Evolutionary conservation across 1,140 invertebrate genomes (phyloP).

Genomic region (Pseudomyrmex gracilis): DNA sequence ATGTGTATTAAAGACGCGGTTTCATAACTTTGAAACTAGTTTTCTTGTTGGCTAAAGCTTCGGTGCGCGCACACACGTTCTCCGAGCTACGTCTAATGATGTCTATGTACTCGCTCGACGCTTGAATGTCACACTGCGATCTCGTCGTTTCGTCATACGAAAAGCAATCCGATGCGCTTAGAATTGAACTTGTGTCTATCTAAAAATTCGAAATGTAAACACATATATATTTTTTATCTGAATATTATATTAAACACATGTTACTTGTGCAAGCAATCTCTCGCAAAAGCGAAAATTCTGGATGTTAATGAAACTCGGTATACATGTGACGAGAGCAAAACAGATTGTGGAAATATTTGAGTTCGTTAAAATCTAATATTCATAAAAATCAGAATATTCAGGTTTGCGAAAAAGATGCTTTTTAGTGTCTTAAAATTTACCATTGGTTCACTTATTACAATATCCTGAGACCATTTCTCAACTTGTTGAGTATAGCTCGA

Average conservation of each 20-base stretch:
- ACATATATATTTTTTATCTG: no score
- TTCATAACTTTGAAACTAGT: conserved; percentile 85
- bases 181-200: conserved; percentile 51
- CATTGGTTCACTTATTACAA: conserved; percentile 49
- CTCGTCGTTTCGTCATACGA: conserved; percentile 61
- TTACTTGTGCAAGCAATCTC: no score
- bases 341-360: no score
- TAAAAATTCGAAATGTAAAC: conserved; percentile 41
- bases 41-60: conserved; percentile 84
- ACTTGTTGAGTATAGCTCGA: conserved; percentile 28
- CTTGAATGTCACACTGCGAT: conserved; percentile 77
- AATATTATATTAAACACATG: no score
- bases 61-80: conserved; percentile 84
- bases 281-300: no score
- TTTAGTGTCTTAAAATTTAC: conserved; percentile 32
- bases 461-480: conserved; percentile 51
- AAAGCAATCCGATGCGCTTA: conserved; percentile 54
- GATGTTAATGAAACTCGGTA: no score
- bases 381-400: no score
- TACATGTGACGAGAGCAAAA: no score
- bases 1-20: conserved; percentile 79
- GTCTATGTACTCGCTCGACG: conserved; percentile 82
- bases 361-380: no score
- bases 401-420: no score
- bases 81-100: conserved; percentile 83